Conservation (phyloP, 2,888 invertebrate species). For the Xanthia togata region DNA sequence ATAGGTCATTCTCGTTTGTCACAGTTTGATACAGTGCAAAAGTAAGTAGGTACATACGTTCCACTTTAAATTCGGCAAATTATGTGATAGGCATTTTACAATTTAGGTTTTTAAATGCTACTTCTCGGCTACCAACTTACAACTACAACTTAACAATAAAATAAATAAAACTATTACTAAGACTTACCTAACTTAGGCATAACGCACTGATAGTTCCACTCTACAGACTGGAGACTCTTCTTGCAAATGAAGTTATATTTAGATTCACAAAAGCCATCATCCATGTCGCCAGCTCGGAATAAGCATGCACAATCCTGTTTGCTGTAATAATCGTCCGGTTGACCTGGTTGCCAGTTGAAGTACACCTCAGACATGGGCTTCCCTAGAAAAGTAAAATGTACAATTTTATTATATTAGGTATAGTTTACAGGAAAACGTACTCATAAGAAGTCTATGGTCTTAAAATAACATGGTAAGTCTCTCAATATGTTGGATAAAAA, state of each 20-base stretch:
- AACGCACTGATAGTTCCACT: constrained; percentile 79
- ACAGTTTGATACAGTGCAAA: not conserved
- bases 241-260: constrained; percentile 80
- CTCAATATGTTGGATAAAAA: too few species aligned
- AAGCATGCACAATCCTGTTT: constrained; percentile 75
- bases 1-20: not conserved
- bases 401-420: too few species aligned
- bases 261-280: constrained; percentile 75
- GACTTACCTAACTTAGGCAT: constrained; percentile 76
- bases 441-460: too few species aligned
- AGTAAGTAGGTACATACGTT: not conserved
- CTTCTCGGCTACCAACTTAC: not conserved
- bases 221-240: constrained; percentile 73
- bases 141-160: not conserved
- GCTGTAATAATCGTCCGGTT: constrained; percentile 68
- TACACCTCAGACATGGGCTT: constrained; percentile 30
- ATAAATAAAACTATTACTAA: not conserved
- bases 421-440: too few species aligned
- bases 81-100: not conserved
- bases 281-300: constrained; percentile 68
- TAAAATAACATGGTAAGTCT: too few species aligned
- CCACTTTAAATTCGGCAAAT: not conserved
- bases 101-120: not conserved
- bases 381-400: constrained; percentile 12
- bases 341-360: constrained; percentile 16